Conservation (phyloP, 1,140 invertebrate genomes). For the Vollenhovia emeryi region DNA sequence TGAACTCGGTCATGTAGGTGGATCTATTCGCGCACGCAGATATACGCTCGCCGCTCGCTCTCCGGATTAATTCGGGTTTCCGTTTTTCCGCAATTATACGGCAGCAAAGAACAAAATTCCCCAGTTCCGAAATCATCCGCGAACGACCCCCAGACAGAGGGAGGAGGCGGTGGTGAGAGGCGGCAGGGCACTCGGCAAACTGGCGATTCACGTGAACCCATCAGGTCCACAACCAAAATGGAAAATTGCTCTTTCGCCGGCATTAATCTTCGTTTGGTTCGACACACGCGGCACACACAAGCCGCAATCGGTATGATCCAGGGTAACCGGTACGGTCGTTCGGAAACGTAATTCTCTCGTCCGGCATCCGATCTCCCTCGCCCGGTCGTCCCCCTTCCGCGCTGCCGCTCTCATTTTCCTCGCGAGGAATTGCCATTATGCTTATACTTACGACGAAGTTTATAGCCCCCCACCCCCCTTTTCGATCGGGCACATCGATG, state of each 20-base stretch:
- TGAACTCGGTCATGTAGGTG: constrained; percentile 58
- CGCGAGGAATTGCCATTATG: constrained; percentile 51
- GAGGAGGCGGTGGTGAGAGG: constrained; percentile 34
- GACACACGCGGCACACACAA: constrained; percentile 19
- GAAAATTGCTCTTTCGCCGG: constrained; percentile 43
- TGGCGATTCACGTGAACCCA: constrained; percentile 18
- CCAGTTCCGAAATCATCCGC: constrained; percentile 61
- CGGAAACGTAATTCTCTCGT: constrained; percentile 37
- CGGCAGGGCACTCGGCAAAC: background rate
- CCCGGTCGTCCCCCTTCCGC: background rate
- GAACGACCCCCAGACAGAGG: constrained; percentile 8
- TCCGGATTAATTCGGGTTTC: constrained; percentile 71
- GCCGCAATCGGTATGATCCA: constrained; percentile 38
- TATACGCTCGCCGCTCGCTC: constrained; percentile 48
- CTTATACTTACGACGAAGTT: constrained; percentile 60
- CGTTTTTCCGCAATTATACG: constrained; percentile 73
- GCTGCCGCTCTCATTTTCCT: constrained; percentile 46
- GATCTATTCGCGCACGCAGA: constrained; percentile 41
- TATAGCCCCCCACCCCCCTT: constrained; percentile 40
- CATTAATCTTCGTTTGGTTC: constrained; percentile 53
- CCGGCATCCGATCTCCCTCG: background rate
- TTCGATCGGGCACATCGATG: constrained; percentile 65
- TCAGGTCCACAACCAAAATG: constrained; percentile 14
- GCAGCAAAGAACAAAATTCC: constrained; percentile 59
- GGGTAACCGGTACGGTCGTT: constrained; percentile 1